Evolutionary conservation across 2,113 vertebrate genomes (phyloP), one percentile per base, ranked within the genome.

Genomic region (Pituophis catenifer): DNA sequence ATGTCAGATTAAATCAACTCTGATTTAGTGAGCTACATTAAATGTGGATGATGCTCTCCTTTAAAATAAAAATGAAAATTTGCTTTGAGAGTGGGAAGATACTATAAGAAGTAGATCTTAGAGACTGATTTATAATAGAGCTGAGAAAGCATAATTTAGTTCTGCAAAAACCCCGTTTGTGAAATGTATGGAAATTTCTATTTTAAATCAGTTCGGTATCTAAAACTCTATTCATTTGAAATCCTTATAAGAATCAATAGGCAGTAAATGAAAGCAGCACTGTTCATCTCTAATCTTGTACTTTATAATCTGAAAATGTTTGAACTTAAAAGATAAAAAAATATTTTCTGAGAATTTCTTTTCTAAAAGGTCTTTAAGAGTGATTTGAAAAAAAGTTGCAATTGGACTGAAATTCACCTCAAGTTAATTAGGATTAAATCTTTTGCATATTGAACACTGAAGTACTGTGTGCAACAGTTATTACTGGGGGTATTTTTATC

Each of bases 1-100:
- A 88, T 94, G 70, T 96, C 93, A 93, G 38, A 44, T 90, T 94
- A 90, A 88, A 89, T 88, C 89, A 57, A 86, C 86, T 88, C 70
- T 75, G 54, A 57, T 9, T 93, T 95, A 95, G 54, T 29, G 91
- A 95, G 57, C 57, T 65, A 65, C 92, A 87, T 90, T 90, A 89
- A 89, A 89, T 7, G 55, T n/a, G 92, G 93, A 55, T 38, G 59
- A 89, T 88, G 33, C 53, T 29, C 90, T 92, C 95, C 52, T 93
- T 93, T 87, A 87, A 90, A 86, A 59, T 38, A 90, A 91, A 95
- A 58, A 57, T 86, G 24, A 89, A 9, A 87, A 7, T 92, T 97
- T 95, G 90, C 55, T 62, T 94, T 89, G 91, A 91, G 55, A 95
- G 59, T 81, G 58, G 89, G 88, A 81, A 91, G 4, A 55, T 33